Percentiles rank a stretch among this genome's conserved stretches.
These are phyloP conservation scores for Coregonus clupeaformis DNA, from an alignment of 2,113 vertebrate genomes.

Conservation along the genomic window DNA sequence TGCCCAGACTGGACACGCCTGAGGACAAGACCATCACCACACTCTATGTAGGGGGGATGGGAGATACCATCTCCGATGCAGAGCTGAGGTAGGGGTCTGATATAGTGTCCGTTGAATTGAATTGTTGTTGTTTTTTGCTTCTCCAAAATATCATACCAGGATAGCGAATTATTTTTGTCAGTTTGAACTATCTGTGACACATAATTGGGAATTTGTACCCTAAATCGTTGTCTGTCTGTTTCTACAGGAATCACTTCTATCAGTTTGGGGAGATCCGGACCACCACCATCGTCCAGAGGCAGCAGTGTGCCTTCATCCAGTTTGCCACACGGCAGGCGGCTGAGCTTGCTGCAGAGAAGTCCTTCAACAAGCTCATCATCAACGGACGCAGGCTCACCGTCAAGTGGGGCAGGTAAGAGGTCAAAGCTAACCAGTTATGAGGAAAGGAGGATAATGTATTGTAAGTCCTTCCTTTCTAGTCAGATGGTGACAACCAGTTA, in stretches of 20 bases:
- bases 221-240: not conserved
- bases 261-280: slow-evolving; percentile 98
- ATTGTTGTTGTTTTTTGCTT: not conserved
- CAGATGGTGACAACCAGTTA: not conserved
- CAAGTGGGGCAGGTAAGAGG: slow-evolving; percentile 89
- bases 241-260: slow-evolving; percentile 91
- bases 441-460: not conserved
- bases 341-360: slow-evolving; percentile 94
- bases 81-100: slow-evolving; percentile 83
- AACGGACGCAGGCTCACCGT: slow-evolving; percentile 94
- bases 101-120: not conserved
- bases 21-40: slow-evolving; percentile 96
- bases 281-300: slow-evolving; percentile 92
- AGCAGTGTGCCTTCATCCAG: slow-evolving; percentile 98
- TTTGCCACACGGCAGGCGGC: slow-evolving; percentile 92
- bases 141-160: not conserved
- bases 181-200: not conserved
- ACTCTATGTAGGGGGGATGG: slow-evolving; percentile 92
- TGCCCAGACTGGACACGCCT: slow-evolving; percentile 93
- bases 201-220: not conserved
- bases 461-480: not conserved
- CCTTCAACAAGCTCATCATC: slow-evolving; percentile 97
- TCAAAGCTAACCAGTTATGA: not conserved
- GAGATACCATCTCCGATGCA: slow-evolving; percentile 91
- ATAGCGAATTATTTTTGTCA: not conserved